Percentiles rank a stretch among this genome's conserved stretches.
Evolutionary conservation across 2,113 vertebrate species (phyloP).

Genomic region (Cebus imitator): DNA sequence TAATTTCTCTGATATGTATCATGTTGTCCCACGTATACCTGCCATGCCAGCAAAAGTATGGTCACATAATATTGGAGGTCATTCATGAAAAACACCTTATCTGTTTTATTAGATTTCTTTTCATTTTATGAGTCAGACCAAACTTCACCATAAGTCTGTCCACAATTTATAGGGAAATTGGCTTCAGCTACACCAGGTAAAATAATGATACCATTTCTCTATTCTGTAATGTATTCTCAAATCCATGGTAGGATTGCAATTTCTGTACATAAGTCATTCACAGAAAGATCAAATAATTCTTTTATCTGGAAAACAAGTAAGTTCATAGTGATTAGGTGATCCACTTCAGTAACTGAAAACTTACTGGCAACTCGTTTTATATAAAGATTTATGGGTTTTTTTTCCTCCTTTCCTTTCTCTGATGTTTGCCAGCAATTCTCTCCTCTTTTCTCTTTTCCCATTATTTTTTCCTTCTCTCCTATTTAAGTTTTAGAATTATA

Average conservation of each 20-base stretch:
- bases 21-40: not conserved
- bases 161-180: not conserved
- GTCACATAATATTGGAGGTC: not conserved
- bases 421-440: no score
- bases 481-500: not conserved
- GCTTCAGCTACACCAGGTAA: not conserved
- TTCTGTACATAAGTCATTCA: not conserved
- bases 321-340: not conserved
- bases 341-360: not conserved
- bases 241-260: not conserved
- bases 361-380: not conserved
- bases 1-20: not conserved
- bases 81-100: not conserved
- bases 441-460: not conserved
- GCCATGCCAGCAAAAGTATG: not conserved
- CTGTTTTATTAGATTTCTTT: no score
- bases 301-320: not conserved
- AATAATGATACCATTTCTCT: not conserved
- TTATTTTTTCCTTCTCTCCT: not conserved
- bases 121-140: not conserved
- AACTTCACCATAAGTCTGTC: not conserved
- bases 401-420: not conserved
- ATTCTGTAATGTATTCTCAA: not conserved
- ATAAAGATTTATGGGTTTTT: not conserved
- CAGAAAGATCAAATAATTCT: not conserved